phyloP scores from a whole-genome alignment of 1,140 invertebrate species.

The Drosophila parvula region DNA sequence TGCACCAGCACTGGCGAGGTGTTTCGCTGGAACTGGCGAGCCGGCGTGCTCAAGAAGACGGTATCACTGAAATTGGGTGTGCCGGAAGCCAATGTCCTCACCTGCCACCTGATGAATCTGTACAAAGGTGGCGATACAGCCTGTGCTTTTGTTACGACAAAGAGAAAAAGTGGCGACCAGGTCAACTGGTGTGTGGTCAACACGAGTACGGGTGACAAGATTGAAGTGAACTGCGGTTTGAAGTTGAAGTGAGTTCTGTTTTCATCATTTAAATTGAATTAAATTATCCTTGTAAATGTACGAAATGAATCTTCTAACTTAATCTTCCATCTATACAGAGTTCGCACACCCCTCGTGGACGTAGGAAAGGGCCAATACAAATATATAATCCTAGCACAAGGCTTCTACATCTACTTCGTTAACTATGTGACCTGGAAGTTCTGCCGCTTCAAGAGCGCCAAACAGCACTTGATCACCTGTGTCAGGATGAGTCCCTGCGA shows the following conservation, averaged over 20 bases:
- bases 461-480: constrained; percentile 86
- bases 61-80: constrained; percentile 44
- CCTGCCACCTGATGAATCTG: constrained; percentile 67
- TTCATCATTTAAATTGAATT: background rate
- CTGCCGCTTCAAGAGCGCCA: constrained; percentile 76
- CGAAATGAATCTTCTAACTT: background rate
- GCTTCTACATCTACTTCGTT: constrained; percentile 74
- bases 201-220: constrained; percentile 41
- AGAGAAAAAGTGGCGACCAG: constrained; percentile 14
- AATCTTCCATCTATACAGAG: constrained; percentile 24
- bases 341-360: constrained; percentile 50
- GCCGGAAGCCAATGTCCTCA: constrained; percentile 25
- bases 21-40: constrained; percentile 85
- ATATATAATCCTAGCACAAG: constrained; percentile 78
- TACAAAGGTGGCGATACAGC: constrained; percentile 63
- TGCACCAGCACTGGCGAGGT: constrained; percentile 86
- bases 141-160: constrained; percentile 62
- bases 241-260: constrained; percentile 53
- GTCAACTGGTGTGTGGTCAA: constrained; percentile 61
- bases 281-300: background rate
- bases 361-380: constrained; percentile 66
- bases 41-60: constrained; percentile 84
- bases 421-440: constrained; percentile 72
- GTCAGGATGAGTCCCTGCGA: constrained; percentile 89
- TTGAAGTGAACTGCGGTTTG: constrained; percentile 40